These are phyloP conservation scores for Agriopis leucophaearia DNA, from an alignment of 2,888 invertebrate genomes.

Conservation along the genomic window DNA sequence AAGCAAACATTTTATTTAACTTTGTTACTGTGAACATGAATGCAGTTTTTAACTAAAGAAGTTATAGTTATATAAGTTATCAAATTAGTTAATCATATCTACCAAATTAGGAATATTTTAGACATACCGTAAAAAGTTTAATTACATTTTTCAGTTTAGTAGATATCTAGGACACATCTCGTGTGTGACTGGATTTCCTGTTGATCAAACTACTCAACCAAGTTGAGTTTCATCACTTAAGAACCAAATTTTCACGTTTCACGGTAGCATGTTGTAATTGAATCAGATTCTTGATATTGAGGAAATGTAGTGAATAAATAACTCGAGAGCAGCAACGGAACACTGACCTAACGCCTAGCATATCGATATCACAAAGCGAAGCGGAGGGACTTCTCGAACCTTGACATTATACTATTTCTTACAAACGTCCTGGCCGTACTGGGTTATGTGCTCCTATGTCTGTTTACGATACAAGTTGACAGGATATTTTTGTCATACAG, in stretches of 20 bases:
- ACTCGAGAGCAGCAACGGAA: slow-evolving; percentile 29
- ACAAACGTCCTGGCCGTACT: slow-evolving; percentile 6
- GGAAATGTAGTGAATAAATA: slow-evolving; percentile 24
- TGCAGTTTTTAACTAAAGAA: neutral
- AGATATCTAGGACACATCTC: neutral
- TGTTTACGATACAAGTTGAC: neutral
- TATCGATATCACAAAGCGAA: slow-evolving; percentile 39
- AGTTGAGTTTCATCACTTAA: slow-evolving; percentile 1
- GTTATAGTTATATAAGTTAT: too few relatives aligned
- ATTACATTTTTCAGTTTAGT: neutral
- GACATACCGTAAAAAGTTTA: neutral
- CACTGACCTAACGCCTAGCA: slow-evolving; percentile 11
- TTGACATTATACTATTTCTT: slow-evolving; percentile 63
- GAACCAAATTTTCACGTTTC: slow-evolving; percentile 15
- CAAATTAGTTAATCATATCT: neutral
- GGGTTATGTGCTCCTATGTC: slow-evolving; percentile 3
- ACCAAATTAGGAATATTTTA: neutral
- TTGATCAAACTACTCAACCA: neutral
- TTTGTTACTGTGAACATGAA: neutral
- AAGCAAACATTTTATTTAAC: slow-evolving; percentile 1
- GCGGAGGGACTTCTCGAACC: slow-evolving; percentile 52
- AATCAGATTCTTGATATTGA: slow-evolving; percentile 32
- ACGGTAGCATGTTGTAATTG: neutral
- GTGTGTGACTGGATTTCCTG: neutral
- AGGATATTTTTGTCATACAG: neutral